These are phyloP conservation scores for Pedionomus torquatus DNA, from an alignment of 2,113 vertebrate genomes.

Conservation along the genomic window DNA sequence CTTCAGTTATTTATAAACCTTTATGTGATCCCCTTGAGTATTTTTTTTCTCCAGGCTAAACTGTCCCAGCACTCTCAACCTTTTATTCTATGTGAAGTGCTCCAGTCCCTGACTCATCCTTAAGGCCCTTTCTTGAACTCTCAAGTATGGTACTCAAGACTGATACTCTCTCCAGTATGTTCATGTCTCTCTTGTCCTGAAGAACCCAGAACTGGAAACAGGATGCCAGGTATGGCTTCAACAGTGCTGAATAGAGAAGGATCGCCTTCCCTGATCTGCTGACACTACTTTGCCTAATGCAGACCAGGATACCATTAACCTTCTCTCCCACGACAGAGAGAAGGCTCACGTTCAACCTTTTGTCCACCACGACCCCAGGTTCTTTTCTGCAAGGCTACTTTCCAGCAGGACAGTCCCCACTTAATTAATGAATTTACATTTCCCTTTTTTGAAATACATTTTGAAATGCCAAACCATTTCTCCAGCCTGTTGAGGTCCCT, in stretches of 20 bases:
- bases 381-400: neutral
- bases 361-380: neutral
- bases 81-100: neutral
- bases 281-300: neutral
- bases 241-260: neutral
- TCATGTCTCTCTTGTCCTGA: neutral
- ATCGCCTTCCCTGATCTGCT: neutral
- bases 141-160: too few species aligned
- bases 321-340: too few species aligned
- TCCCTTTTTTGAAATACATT: neutral
- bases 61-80: neutral
- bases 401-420: neutral
- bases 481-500: neutral
- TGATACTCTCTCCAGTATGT: neutral
- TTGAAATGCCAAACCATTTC: neutral
- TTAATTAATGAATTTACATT: neutral
- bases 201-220: neutral
- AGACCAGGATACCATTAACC: neutral
- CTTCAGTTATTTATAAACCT: neutral
- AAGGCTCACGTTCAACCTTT: neutral
- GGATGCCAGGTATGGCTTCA: neutral
- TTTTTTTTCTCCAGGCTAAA: neutral
- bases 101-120: neutral
- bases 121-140: too few species aligned
- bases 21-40: too few species aligned